Base-by-base conservation (phyloP, 2,113 vertebrate genomes). In the Dunckerocampus dactyliophorus region DNA sequence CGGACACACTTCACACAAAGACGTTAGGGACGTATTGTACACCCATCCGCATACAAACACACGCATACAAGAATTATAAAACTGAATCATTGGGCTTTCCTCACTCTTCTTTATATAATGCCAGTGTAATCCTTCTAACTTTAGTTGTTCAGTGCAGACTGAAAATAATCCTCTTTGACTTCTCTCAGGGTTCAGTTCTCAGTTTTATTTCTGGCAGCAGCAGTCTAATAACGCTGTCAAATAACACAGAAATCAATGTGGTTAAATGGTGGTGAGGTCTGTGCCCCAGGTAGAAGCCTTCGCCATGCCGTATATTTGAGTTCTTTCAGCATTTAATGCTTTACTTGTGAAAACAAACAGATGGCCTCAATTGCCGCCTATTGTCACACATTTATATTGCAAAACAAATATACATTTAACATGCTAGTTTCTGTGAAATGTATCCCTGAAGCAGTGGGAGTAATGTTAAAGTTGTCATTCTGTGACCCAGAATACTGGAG, bases 231-330 rank as follows among this genome's bases (percentile, higher is more conserved):
- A 73, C 14, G 10, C 57, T 69, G 67, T 65, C 72, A 71, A 74
- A 77, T 72, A 58, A 72, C 54, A 69, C 63, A 59, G 20, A 62
- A 74, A 72, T 80, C 71, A 63, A 56, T 72, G 45, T 69, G 59
- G 50, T 74, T 76, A 57, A 76, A 82, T 59, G 51, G 50, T 45
- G 45, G 46, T 57, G 58, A 63, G 46, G 53, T 15, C 47, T 45
- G 11, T 34, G 24, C 61, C 59, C 20, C 12, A 53, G 65, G 56
- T 15, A 2, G n/a, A 19, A 54, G 19, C 52, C 28, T 21, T 69
- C 54, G 56, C 56, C 47, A 3, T 42, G 48, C 53, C 48, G 46
- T 7, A 51, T 14, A 15, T 34, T 7, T 34, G 4, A 34, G 4
- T 34, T 34, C 31, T 43, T 43, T 53, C 20, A 42, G 39, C 63